These are phyloP conservation scores for Heliconius melpomene DNA, from an alignment of 1,140 invertebrate genomes.

Conservation along the genomic window DNA sequence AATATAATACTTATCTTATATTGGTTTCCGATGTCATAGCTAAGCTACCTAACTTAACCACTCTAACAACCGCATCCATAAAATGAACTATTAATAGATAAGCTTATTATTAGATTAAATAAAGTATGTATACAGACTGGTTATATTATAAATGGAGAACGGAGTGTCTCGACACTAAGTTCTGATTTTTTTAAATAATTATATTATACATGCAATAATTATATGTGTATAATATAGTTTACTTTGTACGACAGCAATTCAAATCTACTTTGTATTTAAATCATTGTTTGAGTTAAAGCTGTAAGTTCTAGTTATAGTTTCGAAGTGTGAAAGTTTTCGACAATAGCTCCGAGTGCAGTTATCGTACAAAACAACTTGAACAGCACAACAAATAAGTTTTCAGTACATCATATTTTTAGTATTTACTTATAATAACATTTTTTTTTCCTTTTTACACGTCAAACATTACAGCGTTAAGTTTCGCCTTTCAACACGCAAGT, in stretches of 20 bases:
- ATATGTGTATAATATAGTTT: neutral
- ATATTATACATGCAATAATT: neutral
- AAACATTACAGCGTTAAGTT: no score
- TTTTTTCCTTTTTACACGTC: no score
- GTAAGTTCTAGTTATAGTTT: neutral
- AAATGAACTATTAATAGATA: neutral
- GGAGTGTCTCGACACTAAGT: neutral
- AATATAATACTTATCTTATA: neutral
- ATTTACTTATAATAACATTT: neutral
- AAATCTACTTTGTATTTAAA: neutral
- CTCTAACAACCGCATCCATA: neutral
- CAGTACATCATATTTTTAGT: neutral
- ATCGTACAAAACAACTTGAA: slow-evolving; percentile 10
- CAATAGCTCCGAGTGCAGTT: slow-evolving; percentile 9
- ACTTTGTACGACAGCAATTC: neutral
- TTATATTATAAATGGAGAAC: neutral
- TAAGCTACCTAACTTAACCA: neutral
- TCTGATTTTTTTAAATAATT: no score
- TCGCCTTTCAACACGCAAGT: no score
- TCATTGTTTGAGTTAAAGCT: neutral
- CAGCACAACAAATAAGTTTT: neutral
- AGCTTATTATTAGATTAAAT: neutral
- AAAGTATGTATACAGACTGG: neutral
- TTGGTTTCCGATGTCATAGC: neutral
- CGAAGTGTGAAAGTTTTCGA: slow-evolving; percentile 4